Base-by-base conservation (phyloP, 2,113 vertebrate genomes). In the Cephalopholis sonnerati region DNA sequence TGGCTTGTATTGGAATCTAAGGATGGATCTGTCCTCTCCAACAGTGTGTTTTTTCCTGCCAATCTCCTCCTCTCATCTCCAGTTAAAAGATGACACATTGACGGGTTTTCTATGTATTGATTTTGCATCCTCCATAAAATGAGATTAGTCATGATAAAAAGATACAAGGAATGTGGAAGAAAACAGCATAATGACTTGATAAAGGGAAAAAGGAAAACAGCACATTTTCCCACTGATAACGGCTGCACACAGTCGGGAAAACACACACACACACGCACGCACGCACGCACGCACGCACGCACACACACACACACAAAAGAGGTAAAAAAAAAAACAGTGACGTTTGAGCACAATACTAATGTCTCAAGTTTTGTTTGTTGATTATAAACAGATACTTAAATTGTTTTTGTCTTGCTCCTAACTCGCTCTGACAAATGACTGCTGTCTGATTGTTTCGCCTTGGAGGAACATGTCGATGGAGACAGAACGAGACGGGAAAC, bases 351-450 rank as follows among this genome's bases (percentile, higher is more conserved):
- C 66, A 3, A 2, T 53, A 17, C 16, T 17, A 24, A 63, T 46
- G 54, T 58, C 27, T 32, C 2, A 0, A 8, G 59, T 17, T 74
- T n/a, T 51, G 22, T 68, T 67, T 61, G 24, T 53, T 61, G 54
- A 55, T 54, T 25, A 59, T 46, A 32, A 65, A 58, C 29, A 53
- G 8, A 54, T 29, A 25, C 29, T 73, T 53, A 7, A 7, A 22
- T 62, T 27, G 32, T 18, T 65, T 58, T 77, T 6, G 24, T n/a
- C 55, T n/a, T 22, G 32, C 24, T 39, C 65, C 58, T 54, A 25
- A 59, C 66, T 61, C 13, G 0, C 20, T 59, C 17, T 78, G 77
- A 81, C 68, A 77, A 59, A 64, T 73, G 27, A 36, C 36, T 67
- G 36, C 61, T 57, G 55, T 72, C 13, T 63, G 41, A 20, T 53